These are phyloP conservation scores for Ernsta delagoae DNA, from an alignment of 2,888 invertebrate genomes.

Conservation along the genomic window DNA sequence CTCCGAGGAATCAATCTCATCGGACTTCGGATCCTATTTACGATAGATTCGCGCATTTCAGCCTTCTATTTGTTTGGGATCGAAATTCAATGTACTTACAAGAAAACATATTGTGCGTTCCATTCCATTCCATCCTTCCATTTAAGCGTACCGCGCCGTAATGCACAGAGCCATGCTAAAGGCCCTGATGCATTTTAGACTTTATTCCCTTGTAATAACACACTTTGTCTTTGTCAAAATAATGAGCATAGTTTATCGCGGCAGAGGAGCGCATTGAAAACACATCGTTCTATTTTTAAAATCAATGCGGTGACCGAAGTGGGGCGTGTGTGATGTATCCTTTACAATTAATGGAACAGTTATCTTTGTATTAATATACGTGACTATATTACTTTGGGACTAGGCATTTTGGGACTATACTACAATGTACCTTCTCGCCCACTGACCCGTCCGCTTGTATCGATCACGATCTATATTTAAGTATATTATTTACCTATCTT, in stretches of 20 bases:
- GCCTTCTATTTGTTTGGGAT: constrained; percentile 60
- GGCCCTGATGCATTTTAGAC: constrained; percentile 48
- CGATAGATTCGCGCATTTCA: constrained; percentile 46
- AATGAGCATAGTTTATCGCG: constrained; percentile 58
- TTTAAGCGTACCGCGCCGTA: constrained; percentile 56
- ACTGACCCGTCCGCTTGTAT: constrained; percentile 16
- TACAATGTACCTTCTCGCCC: background rate
- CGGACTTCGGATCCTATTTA: constrained; percentile 26
- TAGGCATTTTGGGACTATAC: constrained; percentile 16
- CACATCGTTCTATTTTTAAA: constrained; percentile 83
- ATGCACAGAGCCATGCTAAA: constrained; percentile 26
- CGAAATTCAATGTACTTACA: constrained; percentile 69
- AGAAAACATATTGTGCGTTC: constrained; percentile 61
- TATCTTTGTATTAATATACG: constrained; percentile 47
- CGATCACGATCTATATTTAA: no score
- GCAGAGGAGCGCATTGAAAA: constrained; percentile 68
- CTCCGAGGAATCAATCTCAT: constrained; percentile 34
- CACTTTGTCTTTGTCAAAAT: constrained; percentile 43
- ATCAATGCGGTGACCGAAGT: constrained; percentile 81
- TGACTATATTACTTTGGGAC: no score
- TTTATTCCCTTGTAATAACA: constrained; percentile 52
- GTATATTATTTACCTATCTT: no score
- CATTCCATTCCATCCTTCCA: constrained; percentile 58
- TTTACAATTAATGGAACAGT: constrained; percentile 72
- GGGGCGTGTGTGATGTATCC: constrained; percentile 68